Conservation (phyloP, 1,140 invertebrate species). For the Philopotamus ludificatus region DNA sequence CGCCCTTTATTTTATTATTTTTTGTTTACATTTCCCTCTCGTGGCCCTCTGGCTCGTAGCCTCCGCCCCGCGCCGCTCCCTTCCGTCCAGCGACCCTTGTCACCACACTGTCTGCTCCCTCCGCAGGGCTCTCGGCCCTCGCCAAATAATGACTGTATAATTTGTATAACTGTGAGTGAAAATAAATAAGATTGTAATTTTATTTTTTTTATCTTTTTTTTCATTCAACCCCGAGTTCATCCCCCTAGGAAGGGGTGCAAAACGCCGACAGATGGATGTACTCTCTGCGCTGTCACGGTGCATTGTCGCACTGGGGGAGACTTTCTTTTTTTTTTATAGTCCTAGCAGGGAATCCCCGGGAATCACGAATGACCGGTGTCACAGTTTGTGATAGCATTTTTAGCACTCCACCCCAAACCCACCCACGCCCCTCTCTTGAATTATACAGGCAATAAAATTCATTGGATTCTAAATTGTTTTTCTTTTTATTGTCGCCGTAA, state of each 20-base stretch:
- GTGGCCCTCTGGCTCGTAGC: no score
- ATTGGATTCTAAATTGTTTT: no score
- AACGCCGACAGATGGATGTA: constrained; percentile 23
- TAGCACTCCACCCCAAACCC: background rate
- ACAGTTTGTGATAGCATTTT: background rate
- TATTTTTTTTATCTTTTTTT: constrained; percentile 17
- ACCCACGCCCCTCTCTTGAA: no score
- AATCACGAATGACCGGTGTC: background rate
- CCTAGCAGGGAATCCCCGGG: constrained; percentile 1
- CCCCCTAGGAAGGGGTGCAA: constrained; percentile 6
- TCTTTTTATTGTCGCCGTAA: no score
- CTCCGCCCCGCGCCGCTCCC: no score
- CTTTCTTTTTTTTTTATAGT: constrained; percentile 1
- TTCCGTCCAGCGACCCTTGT: background rate
- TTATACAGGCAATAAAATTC: no score
- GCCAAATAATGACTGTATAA: constrained; percentile 39
- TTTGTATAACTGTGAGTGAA: constrained; percentile 42
- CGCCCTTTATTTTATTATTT: background rate
- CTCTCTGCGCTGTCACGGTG: constrained; percentile 16
- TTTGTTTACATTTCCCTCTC: background rate
- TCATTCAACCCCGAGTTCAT: constrained; percentile 14
- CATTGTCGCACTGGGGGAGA: constrained; percentile 9
- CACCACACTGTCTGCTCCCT: background rate
- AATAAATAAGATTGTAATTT: constrained; percentile 42
- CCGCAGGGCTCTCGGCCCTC: constrained; percentile 1